Conservation (phyloP, 2,797 vertebrate species). For the Ceryle rudis region DNA sequence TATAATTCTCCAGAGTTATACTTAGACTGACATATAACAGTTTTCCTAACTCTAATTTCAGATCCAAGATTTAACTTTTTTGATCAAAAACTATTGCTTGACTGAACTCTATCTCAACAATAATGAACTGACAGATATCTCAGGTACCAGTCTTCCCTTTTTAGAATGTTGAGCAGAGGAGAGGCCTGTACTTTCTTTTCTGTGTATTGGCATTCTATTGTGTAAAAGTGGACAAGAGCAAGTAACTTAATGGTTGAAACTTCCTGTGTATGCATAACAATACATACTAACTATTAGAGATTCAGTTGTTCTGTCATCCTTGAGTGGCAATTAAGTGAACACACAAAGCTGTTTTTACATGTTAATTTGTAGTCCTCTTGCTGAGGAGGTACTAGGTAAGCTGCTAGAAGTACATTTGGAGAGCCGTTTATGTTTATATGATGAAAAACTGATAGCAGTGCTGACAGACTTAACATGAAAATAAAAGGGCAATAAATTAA, state of each 20-base stretch:
- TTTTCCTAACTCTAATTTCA: conserved; percentile 67
- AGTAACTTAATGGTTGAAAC: background rate
- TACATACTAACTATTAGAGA: background rate
- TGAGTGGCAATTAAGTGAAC: background rate
- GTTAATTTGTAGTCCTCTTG: background rate
- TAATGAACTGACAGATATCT: conserved; percentile 82
- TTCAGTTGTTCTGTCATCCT: background rate
- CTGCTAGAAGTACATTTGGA: background rate
- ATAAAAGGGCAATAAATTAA: background rate
- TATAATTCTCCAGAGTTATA: background rate
- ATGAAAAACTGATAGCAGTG: background rate
- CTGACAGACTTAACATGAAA: background rate
- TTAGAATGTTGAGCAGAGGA: background rate
- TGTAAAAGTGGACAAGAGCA: background rate
- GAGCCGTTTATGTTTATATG: background rate
- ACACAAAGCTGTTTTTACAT: background rate
- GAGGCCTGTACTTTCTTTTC: background rate
- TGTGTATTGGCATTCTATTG: background rate
- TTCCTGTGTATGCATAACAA: background rate
- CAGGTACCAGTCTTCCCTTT: conserved; percentile 75
- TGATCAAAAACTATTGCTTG: conserved; percentile 80
- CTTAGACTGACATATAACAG: background rate
- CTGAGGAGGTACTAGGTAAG: background rate
- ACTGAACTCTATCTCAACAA: conserved; percentile 86
- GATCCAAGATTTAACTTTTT: conserved; percentile 81